phyloP scores from a whole-genome alignment of 2,113 vertebrate species.

The Phyllopteryx taeniolatus region DNA sequence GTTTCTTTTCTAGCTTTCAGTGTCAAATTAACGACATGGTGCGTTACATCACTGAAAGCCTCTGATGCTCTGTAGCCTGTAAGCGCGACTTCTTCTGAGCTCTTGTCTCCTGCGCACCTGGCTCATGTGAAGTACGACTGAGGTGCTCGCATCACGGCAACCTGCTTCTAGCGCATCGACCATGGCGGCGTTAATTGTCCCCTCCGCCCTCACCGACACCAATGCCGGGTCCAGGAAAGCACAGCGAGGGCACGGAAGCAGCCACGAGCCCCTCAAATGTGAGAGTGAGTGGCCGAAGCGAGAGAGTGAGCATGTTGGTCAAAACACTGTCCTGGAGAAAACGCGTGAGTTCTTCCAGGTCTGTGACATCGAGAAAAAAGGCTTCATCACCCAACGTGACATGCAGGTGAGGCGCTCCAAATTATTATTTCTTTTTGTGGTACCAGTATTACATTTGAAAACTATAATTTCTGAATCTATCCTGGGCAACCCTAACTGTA shows the following conservation, averaged over 20 bases:
- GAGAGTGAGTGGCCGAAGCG: constrained; percentile 15
- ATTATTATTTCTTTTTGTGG: not conserved
- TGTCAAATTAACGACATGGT: constrained; percentile 73
- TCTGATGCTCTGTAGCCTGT: constrained; percentile 63
- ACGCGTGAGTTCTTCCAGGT: constrained; percentile 88
- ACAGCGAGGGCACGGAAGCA: not conserved
- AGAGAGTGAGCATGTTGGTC: constrained; percentile 26
- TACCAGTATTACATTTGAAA: not conserved
- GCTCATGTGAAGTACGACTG: constrained; percentile 50
- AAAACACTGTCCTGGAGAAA: constrained; percentile 74
- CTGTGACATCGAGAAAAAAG: constrained; percentile 87
- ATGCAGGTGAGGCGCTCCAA: constrained; percentile 81
- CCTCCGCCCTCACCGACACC: constrained; percentile 9
- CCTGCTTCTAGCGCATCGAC: constrained; percentile 1
- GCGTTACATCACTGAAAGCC: constrained; percentile 43
- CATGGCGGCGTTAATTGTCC: constrained; percentile 66
- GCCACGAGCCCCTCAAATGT: not conserved
- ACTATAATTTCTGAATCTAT: not conserved
- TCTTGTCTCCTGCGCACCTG: constrained; percentile 26
- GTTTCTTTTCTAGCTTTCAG: constrained; percentile 54
- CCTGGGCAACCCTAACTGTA: not conserved
- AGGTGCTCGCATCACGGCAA: constrained; percentile 6
- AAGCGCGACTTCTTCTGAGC: constrained; percentile 36
- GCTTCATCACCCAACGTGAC: constrained; percentile 81
- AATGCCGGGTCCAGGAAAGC: constrained; percentile 19